Conservation (phyloP, 92 coral and sea anemone genomes). For the Porites divaricata region DNA sequence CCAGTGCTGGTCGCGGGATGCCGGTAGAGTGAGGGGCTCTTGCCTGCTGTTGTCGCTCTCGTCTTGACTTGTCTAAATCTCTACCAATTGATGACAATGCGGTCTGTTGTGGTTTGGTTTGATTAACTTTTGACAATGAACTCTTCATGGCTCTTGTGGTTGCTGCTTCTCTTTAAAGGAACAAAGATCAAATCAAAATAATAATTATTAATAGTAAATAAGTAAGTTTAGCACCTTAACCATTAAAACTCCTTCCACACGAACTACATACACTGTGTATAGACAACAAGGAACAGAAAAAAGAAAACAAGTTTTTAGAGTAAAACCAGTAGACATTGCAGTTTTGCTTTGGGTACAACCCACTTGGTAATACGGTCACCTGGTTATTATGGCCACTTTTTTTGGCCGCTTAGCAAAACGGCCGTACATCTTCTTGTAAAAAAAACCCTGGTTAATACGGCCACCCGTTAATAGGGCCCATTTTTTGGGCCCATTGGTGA, state of each 20-base stretch:
- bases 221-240: too few species aligned
- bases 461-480: not conserved
- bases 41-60: conserved; percentile 72
- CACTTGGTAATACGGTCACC: not conserved
- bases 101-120: conserved; percentile 87
- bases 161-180: conserved; percentile 69
- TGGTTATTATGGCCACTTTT: too few species aligned
- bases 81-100: conserved; percentile 78
- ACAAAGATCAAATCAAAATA: not conserved
- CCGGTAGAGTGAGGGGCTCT: conserved; percentile 17
- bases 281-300: too few species aligned
- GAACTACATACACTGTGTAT: too few species aligned
- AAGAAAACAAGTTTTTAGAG: not conserved
- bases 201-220: not conserved
- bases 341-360: not conserved
- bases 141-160: conserved; percentile 46
- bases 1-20: conserved; percentile 62
- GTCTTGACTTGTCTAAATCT: conserved; percentile 91
- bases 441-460: not conserved
- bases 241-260: too few species aligned
- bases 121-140: conserved; percentile 31
- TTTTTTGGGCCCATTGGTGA: too few species aligned
- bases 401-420: too few species aligned
- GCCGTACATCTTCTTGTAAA: too few species aligned
- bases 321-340: not conserved